Percentiles rank a stretch among this genome's conserved stretches.
Evolutionary conservation across 2,113 vertebrate species (phyloP).

Genomic region (Leuciscus idus): DNA sequence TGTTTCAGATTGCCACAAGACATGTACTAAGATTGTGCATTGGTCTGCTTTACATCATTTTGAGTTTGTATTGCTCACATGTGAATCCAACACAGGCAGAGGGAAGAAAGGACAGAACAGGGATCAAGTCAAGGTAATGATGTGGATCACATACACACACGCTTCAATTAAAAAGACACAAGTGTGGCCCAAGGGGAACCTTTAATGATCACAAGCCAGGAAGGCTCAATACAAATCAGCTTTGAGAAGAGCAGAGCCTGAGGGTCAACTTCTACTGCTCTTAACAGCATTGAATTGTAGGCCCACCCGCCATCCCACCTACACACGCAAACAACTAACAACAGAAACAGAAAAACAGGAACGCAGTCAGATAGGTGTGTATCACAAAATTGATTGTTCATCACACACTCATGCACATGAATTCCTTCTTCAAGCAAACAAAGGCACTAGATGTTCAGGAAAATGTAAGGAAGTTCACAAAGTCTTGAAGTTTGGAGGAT

Average conservation of each 20-base stretch:
- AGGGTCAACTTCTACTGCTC: constrained; percentile 41
- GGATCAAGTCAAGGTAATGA: constrained; percentile 53
- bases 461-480: background rate
- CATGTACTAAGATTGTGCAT: background rate
- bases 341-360: constrained; percentile 30
- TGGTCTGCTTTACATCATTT: constrained; percentile 23
- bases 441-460: background rate
- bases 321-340: constrained; percentile 33
- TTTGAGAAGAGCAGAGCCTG: constrained; percentile 55
- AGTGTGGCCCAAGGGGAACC: constrained; percentile 52
- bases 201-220: constrained; percentile 55
- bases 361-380: constrained; percentile 8
- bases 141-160: constrained; percentile 54
- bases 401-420: background rate
- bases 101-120: constrained; percentile 32
- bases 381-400: constrained; percentile 19
- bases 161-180: constrained; percentile 56
- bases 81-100: constrained; percentile 39
- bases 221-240: constrained; percentile 60
- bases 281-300: constrained; percentile 28
- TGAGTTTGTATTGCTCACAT: constrained; percentile 5
- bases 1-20: background rate
- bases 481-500: background rate
- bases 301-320: constrained; percentile 17
- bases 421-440: background rate